Base-by-base conservation (phyloP, 2,797 vertebrate species). In the Malacoctenus gilli region DNA sequence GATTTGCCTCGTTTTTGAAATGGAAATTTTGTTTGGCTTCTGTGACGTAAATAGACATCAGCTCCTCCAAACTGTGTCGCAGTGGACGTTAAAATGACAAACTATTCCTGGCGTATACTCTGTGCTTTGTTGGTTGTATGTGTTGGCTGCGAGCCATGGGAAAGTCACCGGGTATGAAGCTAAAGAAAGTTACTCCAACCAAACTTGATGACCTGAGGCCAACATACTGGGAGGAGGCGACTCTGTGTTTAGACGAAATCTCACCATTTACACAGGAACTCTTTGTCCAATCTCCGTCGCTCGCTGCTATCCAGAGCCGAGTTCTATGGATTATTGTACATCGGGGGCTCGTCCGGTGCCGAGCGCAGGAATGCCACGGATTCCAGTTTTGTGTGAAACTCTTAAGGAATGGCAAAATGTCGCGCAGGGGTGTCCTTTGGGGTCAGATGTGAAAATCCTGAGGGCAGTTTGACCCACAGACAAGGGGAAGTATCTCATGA, bases 381-480 rank as follows among this genome's bases (percentile, higher is more conserved):
- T 42, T 57, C 36, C 1, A 21, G 19, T 77, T 67, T 62, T 53
- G 57, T 72, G 55, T 65, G 48, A 80, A 82, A 77, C 47, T 32
- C 47, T 47, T 41, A 16, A 68, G 54, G 75, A 79, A 77, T 83
- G 70, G 32, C 50, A 34, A 67, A 48, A 14, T 36, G 31, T 44
- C 20, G 50, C 55, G 58, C 16, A 50, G 75, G 40, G 15, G 46
- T 62, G 69, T 48, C 53, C 62, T 84, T 48, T 4, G 46, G 75
- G 77, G 74, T 84, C 76, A 64, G 14, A 73, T 79, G 80, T 74
- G 67, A 82, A 68, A 85, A 63, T 71, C 57, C 67, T n/a, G 72
- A 79, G 62, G 46, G 43, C 55, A 48, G 59, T 10, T 18, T 80
- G 75, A 72, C 73, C 64, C 61, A 23, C 37, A 39, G 55, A 68